Base-by-base conservation (phyloP, 1,140 invertebrate species). In the Daktulosphaira vitifoliae region DNA sequence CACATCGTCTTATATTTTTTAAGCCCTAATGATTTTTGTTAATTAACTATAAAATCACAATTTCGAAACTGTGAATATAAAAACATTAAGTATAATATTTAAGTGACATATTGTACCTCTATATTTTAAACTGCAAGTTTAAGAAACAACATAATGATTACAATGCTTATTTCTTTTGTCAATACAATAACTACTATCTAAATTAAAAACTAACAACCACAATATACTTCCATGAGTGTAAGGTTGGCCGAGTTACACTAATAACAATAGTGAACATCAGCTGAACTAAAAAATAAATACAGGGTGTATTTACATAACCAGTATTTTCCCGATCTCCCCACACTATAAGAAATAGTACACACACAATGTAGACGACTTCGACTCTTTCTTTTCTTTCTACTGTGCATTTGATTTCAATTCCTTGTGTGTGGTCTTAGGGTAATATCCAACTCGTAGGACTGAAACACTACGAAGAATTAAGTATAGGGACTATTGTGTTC, bases 281-380 rank as follows among this genome's bases (percentile, higher is more conserved):
- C 9, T 25, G 33, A 33, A 33, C 29, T 29, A 56, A 44, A 59
- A 59, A 59, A 59, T 59, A 59, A 59, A 59, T 23, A 33, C 42
- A 22, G 56, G 56, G 56, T 48, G 56, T 62, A 62, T 62, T 62
- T 48, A 62, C 56, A 62, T 62, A 62, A 62, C 56, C 56, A 48
- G 56, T 62, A 46, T 62, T 62, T 33, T 23, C 16, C n/a, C 42
- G 13, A 39, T 26, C 54, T 44, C 54, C 54, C 54, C 42, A 38
- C 16, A 25, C 15, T 23, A 11, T 42, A n/a, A 44, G 22, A 42
- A 44, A 59, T 38, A 44, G 23, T 20, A 44, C 16, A n/a, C n/a
- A n/a, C n/a, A n/a, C n/a, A n/a, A n/a, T n/a, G n/a, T n/a, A n/a
- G n/a, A n/a, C n/a, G n/a, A n/a, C n/a, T n/a, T n/a, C n/a, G 16